These are phyloP conservation scores for Microctonus aethiopoides DNA, from an alignment of 2,888 invertebrate genomes.

Conservation along the genomic window DNA sequence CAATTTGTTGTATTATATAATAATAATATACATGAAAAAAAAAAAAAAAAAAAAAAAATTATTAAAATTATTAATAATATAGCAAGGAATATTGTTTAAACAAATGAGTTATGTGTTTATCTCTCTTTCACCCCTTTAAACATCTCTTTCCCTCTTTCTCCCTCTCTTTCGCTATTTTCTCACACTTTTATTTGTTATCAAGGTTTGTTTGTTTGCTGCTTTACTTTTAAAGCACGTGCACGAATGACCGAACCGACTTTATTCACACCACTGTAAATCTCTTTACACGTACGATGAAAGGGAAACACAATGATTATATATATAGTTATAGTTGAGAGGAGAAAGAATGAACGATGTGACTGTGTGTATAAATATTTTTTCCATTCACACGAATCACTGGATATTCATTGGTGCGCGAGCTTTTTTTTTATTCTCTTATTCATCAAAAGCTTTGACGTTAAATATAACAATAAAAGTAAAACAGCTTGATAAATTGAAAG, in stretches of 20 bases:
- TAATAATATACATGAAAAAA: no score
- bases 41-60: no score
- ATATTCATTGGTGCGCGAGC: slow-evolving; percentile 31
- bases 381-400: slow-evolving; percentile 43
- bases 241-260: slow-evolving; percentile 22
- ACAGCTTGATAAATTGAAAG: not conserved
- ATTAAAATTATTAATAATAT: no score
- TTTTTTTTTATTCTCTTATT: no score
- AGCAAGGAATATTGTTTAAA: no score
- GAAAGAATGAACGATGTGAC: not conserved
- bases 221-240: not conserved
- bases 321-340: not conserved
- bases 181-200: not conserved
- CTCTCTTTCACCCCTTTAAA: not conserved
- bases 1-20: no score
- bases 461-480: not conserved
- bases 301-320: not conserved
- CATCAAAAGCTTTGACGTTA: slow-evolving; percentile 4
- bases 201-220: not conserved
- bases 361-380: slow-evolving; percentile 12
- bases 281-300: slow-evolving; percentile 4
- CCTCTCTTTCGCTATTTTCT: not conserved
- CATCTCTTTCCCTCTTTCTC: no score
- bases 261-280: not conserved
- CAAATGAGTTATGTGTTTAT: slow-evolving; percentile 7